These are phyloP conservation scores for Clupea harengus DNA, from an alignment of 2,113 vertebrate species.

Conservation along the genomic window DNA sequence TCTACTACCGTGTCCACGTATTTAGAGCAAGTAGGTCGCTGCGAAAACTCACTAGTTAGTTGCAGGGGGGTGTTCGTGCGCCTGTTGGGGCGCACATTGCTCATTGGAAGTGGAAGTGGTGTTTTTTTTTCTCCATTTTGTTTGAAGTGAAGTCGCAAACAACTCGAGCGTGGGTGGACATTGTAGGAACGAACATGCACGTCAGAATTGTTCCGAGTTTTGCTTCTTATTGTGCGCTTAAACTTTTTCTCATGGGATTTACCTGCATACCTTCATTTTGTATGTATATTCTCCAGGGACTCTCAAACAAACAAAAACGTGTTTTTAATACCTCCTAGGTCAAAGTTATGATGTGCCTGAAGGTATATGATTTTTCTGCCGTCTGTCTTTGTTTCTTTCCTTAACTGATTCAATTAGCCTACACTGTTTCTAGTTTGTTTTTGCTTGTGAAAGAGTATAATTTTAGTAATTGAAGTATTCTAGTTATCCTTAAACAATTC, in stretches of 20 bases:
- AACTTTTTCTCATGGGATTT: neutral
- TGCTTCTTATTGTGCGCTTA: neutral
- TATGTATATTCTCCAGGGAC: neutral
- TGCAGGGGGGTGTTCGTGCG: neutral
- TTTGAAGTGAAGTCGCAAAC: constrained; percentile 14
- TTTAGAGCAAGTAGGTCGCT: neutral
- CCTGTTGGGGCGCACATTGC: neutral
- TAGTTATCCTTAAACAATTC: neutral
- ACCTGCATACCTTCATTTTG: neutral
- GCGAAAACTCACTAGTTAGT: neutral
- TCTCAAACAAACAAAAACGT: neutral
- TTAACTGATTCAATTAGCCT: neutral
- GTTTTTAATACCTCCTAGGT: neutral
- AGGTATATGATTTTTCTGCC: neutral
- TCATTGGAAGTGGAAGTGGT: neutral
- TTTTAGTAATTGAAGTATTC: neutral
- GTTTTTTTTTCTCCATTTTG: constrained; percentile 11
- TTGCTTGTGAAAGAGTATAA: neutral
- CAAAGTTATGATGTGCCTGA: neutral
- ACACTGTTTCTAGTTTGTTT: neutral
- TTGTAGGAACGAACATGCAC: constrained; percentile 11
- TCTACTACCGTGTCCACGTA: neutral
- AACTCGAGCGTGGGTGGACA: constrained; percentile 13
- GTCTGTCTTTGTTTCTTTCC: neutral
- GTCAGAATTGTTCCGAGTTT: constrained; percentile 8